Conservation (phyloP, 2,113 vertebrate genomes). For the Chitala chitala region DNA sequence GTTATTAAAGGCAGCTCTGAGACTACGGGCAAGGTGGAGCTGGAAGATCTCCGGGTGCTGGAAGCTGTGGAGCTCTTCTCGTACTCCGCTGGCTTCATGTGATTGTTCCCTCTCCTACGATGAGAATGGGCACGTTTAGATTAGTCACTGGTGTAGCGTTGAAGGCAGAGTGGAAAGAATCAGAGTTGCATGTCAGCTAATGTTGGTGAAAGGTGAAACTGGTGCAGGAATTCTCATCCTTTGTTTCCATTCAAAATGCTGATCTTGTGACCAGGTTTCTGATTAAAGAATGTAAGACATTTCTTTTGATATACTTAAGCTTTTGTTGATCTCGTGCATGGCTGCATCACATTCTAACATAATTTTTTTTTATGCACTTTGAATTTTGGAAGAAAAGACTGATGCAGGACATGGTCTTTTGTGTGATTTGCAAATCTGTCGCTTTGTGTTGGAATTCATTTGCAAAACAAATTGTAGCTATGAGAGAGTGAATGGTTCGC, state of each 20-base stretch:
- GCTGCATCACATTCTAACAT: background rate
- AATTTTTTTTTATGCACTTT: background rate
- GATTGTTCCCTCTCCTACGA: background rate
- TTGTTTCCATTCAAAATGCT: background rate
- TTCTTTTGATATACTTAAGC: background rate
- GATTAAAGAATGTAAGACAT: background rate
- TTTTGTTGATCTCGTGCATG: no score
- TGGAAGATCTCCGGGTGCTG: background rate
- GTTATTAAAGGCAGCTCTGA: background rate
- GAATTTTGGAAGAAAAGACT: background rate
- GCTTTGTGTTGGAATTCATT: background rate
- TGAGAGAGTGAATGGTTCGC: no score
- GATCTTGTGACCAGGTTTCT: background rate
- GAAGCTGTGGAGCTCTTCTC: background rate
- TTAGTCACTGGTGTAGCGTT: background rate
- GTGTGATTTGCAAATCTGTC: background rate
- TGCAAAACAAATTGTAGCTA: conserved; percentile 7
- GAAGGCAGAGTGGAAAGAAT: background rate
- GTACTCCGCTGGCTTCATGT: background rate
- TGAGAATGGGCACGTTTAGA: background rate
- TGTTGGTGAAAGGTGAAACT: no score
- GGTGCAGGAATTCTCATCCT: background rate
- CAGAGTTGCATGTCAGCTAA: background rate
- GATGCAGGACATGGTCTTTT: background rate
- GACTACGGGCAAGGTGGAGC: background rate